A percentile compares a stretch with the other conserved stretches of the same genome.
Conservation (phyloP, 2,888 invertebrate species). For the Orchestes rusci region DNA sequence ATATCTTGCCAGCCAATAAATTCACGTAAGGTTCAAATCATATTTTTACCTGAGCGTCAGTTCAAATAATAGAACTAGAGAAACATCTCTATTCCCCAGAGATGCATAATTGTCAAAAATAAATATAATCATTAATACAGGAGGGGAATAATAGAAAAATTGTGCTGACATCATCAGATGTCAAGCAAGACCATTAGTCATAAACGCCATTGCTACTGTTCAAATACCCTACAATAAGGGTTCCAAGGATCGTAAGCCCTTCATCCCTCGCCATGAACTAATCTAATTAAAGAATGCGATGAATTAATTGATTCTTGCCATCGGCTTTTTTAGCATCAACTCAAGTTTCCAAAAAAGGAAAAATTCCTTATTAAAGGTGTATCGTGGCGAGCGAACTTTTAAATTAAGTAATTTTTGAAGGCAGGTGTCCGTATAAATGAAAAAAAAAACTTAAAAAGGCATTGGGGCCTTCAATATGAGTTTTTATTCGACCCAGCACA, state of each 20-base stretch:
- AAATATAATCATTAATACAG: slow-evolving; percentile 26
- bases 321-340: no score
- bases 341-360: no score
- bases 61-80: slow-evolving; percentile 8
- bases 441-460: slow-evolving; percentile 24
- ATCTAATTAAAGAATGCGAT: slow-evolving; percentile 12
- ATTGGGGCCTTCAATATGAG: slow-evolving; percentile 25
- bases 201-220: slow-evolving; percentile 38
- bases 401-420: slow-evolving; percentile 31
- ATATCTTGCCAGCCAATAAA: no score
- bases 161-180: slow-evolving; percentile 44
- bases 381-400: slow-evolving; percentile 25
- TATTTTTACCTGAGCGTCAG: not conserved
- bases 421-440: slow-evolving; percentile 29
- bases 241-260: slow-evolving; percentile 9
- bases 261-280: slow-evolving; percentile 7
- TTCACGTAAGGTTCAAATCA: not conserved
- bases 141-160: slow-evolving; percentile 33
- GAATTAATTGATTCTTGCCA: no score
- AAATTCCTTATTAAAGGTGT: slow-evolving; percentile 19
- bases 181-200: slow-evolving; percentile 43
- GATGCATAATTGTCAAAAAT: slow-evolving; percentile 21
- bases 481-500: slow-evolving; percentile 26
- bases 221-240: slow-evolving; percentile 39
- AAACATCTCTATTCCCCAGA: slow-evolving; percentile 16